These are phyloP conservation scores for Uria lomvia DNA, from an alignment of 2,113 vertebrate species.

Conservation along the genomic window DNA sequence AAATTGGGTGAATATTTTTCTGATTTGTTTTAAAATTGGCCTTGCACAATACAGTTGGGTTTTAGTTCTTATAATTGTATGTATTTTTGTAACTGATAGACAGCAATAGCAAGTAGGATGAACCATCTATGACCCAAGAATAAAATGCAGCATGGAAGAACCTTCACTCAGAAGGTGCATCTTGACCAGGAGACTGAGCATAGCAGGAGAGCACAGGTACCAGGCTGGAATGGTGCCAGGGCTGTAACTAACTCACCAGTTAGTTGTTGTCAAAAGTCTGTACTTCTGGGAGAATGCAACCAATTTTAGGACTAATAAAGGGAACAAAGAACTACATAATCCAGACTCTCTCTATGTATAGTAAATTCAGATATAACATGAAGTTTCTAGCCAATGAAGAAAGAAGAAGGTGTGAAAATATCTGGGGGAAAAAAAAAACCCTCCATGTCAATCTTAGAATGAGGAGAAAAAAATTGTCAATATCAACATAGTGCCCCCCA, in stretches of 20 bases:
- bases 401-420: neutral
- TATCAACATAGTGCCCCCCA: neutral
- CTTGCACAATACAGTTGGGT: neutral
- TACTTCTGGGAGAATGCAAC: neutral
- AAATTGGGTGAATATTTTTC: neutral
- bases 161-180: neutral
- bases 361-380: neutral
- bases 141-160: neutral
- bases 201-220: neutral
- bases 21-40: neutral
- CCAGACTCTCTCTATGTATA: neutral
- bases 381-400: neutral
- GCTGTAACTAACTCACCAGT: neutral
- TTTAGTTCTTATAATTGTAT: neutral
- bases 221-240: neutral
- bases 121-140: neutral
- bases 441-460: neutral
- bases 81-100: neutral
- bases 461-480: neutral
- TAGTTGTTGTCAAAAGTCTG: neutral
- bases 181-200: neutral
- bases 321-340: neutral
- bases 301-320: neutral
- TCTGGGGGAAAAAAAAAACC: neutral
- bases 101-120: neutral